Conservation (phyloP, 2,113 vertebrate species). For the Pomatostomus ruficeps region DNA sequence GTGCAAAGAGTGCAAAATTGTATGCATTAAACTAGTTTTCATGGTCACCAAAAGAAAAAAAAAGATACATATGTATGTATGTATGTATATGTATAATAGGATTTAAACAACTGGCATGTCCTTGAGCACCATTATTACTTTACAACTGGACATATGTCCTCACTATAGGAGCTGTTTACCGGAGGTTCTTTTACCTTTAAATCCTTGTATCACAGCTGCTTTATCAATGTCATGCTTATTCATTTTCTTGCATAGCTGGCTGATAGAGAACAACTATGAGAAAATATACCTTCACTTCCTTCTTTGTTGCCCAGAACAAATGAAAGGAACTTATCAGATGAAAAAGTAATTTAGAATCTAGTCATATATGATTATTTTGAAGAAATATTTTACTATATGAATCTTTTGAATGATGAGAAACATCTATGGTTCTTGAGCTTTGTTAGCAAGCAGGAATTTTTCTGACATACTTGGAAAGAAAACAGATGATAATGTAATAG, state of each 20-base stretch:
- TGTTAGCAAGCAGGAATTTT: background rate
- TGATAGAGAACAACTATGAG: background rate
- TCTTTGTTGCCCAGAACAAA: background rate
- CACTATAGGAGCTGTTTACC: background rate
- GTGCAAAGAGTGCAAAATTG: background rate
- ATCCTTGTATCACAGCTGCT: background rate
- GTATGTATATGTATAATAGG: too few relatives aligned
- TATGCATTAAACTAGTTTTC: background rate
- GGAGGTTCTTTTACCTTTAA: background rate
- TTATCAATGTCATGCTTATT: background rate
- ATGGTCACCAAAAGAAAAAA: background rate
- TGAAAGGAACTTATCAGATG: background rate
- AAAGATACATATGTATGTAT: background rate
- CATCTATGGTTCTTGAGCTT: background rate
- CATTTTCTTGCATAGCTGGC: background rate
- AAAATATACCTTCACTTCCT: background rate
- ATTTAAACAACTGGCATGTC: background rate
- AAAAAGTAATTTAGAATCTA: background rate
- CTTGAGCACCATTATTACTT: background rate
- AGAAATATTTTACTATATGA: background rate
- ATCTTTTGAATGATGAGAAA: background rate
- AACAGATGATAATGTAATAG: background rate
- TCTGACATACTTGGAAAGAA: background rate
- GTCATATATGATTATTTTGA: background rate
- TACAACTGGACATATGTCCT: background rate